Evolutionary conservation across 2,888 invertebrate genomes (phyloP).

Genomic region (Diaperis boleti): DNA sequence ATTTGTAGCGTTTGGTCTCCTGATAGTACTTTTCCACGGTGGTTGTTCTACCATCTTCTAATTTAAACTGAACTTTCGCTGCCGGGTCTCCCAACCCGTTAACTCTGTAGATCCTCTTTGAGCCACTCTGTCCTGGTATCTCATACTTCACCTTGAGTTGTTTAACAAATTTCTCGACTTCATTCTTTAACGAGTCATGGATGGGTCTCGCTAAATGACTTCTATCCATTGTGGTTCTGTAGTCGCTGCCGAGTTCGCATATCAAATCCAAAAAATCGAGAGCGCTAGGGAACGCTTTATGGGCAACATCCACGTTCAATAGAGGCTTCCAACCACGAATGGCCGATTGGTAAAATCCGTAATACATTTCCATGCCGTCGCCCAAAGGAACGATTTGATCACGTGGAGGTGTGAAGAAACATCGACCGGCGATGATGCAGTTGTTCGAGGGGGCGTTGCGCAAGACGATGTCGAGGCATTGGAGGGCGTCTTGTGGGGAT

Average conservation of each 20-base stretch:
- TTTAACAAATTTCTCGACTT: slow-evolving; percentile 47
- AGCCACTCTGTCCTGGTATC: slow-evolving; percentile 64
- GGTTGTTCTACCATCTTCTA: slow-evolving; percentile 50
- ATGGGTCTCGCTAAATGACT: slow-evolving; percentile 30
- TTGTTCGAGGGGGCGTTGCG: slow-evolving; percentile 70
- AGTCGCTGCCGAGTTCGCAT: slow-evolving; percentile 46
- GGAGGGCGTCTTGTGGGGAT: slow-evolving; percentile 74
- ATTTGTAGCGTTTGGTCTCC: slow-evolving; percentile 56
- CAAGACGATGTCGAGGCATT: slow-evolving; percentile 89
- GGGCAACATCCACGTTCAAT: slow-evolving; percentile 91
- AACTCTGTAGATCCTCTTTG: slow-evolving; percentile 66
- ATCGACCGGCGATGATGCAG: slow-evolving; percentile 59
- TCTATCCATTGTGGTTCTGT: slow-evolving; percentile 5
- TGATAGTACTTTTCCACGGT: slow-evolving; percentile 67
- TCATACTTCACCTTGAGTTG: slow-evolving; percentile 66
- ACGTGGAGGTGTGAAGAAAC: slow-evolving; percentile 54
- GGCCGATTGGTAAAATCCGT: slow-evolving; percentile 93
- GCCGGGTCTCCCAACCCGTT: slow-evolving; percentile 65
- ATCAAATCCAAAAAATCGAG: slow-evolving; percentile 68
- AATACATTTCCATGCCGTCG: slow-evolving; percentile 90
- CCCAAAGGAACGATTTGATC: slow-evolving; percentile 72
- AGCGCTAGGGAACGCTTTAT: slow-evolving; percentile 80
- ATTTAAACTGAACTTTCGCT: slow-evolving; percentile 60
- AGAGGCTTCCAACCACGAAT: slow-evolving; percentile 89
- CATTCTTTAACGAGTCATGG: slow-evolving; percentile 44